Percentiles rank a stretch among this genome's conserved stretches.
Conservation (phyloP, 2,797 vertebrate species). For the Borostomias antarcticus region DNA sequence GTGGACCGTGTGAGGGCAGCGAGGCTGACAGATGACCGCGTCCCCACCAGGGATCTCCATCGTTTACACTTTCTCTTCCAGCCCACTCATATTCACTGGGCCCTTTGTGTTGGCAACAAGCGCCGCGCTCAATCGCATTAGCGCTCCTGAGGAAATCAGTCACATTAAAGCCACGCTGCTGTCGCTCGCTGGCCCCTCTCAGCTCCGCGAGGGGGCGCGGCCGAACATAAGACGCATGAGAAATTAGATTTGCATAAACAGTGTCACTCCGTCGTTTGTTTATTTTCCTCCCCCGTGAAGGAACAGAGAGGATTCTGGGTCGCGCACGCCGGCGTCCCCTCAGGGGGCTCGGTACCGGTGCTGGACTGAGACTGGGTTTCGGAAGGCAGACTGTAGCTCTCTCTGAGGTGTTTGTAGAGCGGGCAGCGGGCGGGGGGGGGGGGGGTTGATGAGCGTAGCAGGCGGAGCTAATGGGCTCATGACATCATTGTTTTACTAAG, state of each 20-base stretch:
- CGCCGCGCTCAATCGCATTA: conserved; percentile 59
- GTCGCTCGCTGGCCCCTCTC: conserved; percentile 61
- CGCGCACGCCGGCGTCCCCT: neutral
- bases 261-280: conserved; percentile 64
- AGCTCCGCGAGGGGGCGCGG: conserved; percentile 54
- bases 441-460: conserved; percentile 26
- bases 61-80: conserved; percentile 47
- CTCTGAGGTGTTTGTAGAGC: conserved; percentile 20
- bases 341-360: conserved; percentile 51
- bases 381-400: conserved; percentile 28
- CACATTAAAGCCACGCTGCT: conserved; percentile 65
- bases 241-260: conserved; percentile 76
- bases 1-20: neutral
- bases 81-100: conserved; percentile 42
- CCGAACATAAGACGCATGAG: conserved; percentile 62
- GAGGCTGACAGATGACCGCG: neutral
- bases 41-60: conserved; percentile 15
- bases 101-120: conserved; percentile 59
- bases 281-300: conserved; percentile 44
- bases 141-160: conserved; percentile 69
- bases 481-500: conserved; percentile 46
- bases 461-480: conserved; percentile 19
- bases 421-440: neutral
- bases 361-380: conserved; percentile 27
- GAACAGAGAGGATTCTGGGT: conserved; percentile 7